Evolutionary conservation across 2,113 vertebrate genomes (phyloP).

Genomic region (Macroglossus sobrinus): DNA sequence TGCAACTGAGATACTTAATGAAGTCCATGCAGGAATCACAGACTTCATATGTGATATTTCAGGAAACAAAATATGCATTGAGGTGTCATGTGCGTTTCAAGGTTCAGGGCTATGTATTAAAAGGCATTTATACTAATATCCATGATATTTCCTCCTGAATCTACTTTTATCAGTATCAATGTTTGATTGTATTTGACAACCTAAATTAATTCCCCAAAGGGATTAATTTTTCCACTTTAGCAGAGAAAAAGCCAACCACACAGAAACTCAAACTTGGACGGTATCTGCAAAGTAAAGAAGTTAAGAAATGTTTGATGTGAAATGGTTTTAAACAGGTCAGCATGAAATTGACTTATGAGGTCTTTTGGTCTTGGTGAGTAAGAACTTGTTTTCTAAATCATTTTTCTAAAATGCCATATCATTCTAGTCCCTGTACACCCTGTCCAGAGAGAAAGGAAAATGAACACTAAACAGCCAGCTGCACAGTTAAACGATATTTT

Average conservation of each 20-base stretch:
- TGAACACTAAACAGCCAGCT: not conserved
- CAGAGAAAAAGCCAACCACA: not conserved
- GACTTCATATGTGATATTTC: not conserved
- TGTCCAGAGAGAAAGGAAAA: not conserved
- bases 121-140: not conserved
- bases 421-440: not conserved
- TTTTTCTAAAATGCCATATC: not conserved
- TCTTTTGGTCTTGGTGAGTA: constrained; percentile 1
- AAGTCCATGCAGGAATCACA: not conserved
- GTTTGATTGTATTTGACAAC: not conserved
- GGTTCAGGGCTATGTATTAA: not conserved
- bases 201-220: not conserved
- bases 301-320: constrained; percentile 14
- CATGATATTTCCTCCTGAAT: not conserved
- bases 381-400: constrained; percentile 18
- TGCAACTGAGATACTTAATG: not conserved
- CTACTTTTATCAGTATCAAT: not conserved
- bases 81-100: not conserved
- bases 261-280: not conserved
- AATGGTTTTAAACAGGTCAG: constrained; percentile 34
- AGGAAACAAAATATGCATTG: not conserved
- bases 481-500: not conserved
- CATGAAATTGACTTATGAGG: not conserved
- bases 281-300: not conserved
- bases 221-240: not conserved